Base-by-base conservation (phyloP, 2,113 vertebrate genomes). In the Nipponia nippon region DNA sequence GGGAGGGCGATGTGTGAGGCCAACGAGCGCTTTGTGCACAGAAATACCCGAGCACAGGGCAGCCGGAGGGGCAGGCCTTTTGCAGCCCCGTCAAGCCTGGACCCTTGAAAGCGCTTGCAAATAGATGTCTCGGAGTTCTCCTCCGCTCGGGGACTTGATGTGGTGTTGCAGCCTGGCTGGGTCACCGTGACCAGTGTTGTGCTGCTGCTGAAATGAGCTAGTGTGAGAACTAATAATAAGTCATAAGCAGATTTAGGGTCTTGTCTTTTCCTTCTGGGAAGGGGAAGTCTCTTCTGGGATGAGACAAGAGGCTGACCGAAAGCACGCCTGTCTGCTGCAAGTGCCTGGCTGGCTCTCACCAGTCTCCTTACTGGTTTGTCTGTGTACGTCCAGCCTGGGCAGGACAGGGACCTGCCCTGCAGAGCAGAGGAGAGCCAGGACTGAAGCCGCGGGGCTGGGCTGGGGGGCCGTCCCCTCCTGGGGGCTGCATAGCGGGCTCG, bases 1-100 rank as follows among this genome's bases (percentile, higher is more conserved):
- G 1, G 32, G 10, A 58, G 7, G 5, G 40, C 13, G 17, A 6
- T 42, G 17, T 30, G 50, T 14, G 38, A 58, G 76, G 44, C 15
- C 32, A 69, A 21, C 0, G 0, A 46, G 12, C 1, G 2, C 11
- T 65, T 70, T 17, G 40, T 13, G 9, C 59, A 26, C 18, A 40
- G 25, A 53, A 26, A 34, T 16, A 7, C 29, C 59, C 4, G 7
- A 26, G 30, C 52, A 11, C 9, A 1, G 34, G 16, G 53, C 27
- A 23, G 65, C 42, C 29, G 25, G n/a, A 30, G 40, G 20, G n/a
- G 7, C 2, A 0, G 2, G 27, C 1, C 4, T 7, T 65, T 7
- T 29, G 7, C 23, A 49, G 32, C 58, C 26, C 22, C 47, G 10
- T 34, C 5, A 11, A 25, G 14, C 23, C 17, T 16, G 13, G 13